phyloP scores from a whole-genome alignment of 2,797 vertebrate species.

The Anguilla obscura region DNA sequence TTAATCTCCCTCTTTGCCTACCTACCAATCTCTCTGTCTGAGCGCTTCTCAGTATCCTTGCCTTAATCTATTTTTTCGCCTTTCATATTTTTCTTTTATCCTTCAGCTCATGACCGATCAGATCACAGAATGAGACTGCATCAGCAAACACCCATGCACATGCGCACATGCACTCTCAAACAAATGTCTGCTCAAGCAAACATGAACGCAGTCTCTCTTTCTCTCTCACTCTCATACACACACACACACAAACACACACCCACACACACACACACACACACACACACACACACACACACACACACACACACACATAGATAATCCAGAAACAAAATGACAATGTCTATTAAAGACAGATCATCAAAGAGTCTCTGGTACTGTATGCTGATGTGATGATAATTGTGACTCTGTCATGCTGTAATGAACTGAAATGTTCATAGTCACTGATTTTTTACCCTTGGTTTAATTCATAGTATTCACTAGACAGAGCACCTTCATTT shows the following conservation, averaged over 20 bases:
- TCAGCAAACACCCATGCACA: not conserved
- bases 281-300: not conserved
- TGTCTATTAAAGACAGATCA: not conserved
- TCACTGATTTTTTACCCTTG: not conserved
- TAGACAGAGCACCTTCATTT: not conserved
- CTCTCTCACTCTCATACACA: not conserved
- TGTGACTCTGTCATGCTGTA: not conserved
- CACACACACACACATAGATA: not conserved
- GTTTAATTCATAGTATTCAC: not conserved
- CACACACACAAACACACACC: not conserved
- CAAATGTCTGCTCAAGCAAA: not conserved
- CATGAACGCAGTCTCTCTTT: not conserved
- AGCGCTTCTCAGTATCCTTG: not conserved
- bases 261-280: not conserved
- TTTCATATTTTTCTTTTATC: constrained; percentile 16
- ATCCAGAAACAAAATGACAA: not conserved
- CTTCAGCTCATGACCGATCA: not conserved
- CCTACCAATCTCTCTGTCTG: constrained; percentile 5
- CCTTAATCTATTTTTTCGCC: constrained; percentile 8
- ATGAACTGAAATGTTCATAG: constrained; percentile 3
- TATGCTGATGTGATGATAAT: not conserved
- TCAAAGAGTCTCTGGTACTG: not conserved
- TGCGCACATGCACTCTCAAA: not conserved
- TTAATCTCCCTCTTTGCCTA: constrained; percentile 12
- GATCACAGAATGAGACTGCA: constrained; percentile 52